Base-by-base conservation (phyloP, 2,113 vertebrate genomes). In the Arvicanthis niloticus region DNA sequence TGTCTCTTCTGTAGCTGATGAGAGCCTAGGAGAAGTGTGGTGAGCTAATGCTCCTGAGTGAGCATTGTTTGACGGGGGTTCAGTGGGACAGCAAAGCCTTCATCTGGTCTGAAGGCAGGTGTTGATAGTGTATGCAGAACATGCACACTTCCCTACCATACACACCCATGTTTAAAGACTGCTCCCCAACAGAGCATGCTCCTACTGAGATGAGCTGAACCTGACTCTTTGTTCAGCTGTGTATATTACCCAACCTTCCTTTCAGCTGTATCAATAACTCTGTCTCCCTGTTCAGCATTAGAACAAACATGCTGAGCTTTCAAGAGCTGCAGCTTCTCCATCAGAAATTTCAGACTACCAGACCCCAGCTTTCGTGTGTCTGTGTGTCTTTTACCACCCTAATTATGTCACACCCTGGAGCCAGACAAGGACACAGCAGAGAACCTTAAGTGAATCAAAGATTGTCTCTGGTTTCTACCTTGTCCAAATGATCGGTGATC, bases 381-480 rank as follows among this genome's bases (percentile, higher is more conserved):
- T 17, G 12, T 84, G 58, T 62, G 24, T 17, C 13, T 21, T 22
- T 62, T 62, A 31, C n/a, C 24, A 31, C 58, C 7, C 13, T 42
- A 60, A 58, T 60, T 40, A 42, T 42, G n/a, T 42, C 80, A 42
- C 3, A 60, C 24, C 22, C 58, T 4, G 7, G 81, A 84, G n/a
- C 15, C 58, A 40, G 26, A 16, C 12, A 84, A 84, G 56, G 37
- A 62, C 58, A 84, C 15, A 31, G 56, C 12, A 42, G 56, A 82
- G 24, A 89, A 81, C 75, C 70, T 94, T 93, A 75, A 78, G 15
- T 31, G 82, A 77, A 21, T 53, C 51, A 37, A 80, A 96, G 51
- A 89, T 16, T 67, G 12, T 5, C 48, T 82, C 24, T n/a, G 70
- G 42, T 65, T 11, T 67, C 10, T 75, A 26, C 34, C 34, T 95